Conservation (phyloP, 2,113 vertebrate species). For the Salvelinus sp. region DNA sequence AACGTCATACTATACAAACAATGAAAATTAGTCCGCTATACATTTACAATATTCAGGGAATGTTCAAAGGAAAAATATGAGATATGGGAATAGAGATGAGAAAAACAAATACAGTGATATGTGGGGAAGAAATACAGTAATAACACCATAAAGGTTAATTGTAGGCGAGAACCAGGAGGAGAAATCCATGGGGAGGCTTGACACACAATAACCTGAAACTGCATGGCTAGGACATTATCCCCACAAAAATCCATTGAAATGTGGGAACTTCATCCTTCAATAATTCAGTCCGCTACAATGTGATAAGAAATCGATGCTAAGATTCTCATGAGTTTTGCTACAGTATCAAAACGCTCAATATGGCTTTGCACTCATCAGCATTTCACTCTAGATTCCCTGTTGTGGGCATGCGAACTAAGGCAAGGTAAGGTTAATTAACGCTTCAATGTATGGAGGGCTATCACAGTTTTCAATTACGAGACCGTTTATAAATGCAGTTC, state of each 20-base stretch:
- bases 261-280: slow-evolving; percentile 16
- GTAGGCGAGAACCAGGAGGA: background rate
- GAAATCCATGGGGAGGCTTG: background rate
- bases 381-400: slow-evolving; percentile 39
- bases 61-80: background rate
- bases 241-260: slow-evolving; percentile 10
- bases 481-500: slow-evolving; percentile 37
- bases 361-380: slow-evolving; percentile 56
- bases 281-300: slow-evolving; percentile 27
- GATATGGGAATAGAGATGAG: background rate
- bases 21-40: background rate
- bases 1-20: background rate
- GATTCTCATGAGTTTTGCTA: slow-evolving; percentile 13
- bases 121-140: background rate
- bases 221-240: background rate
- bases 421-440: slow-evolving; percentile 56
- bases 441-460: slow-evolving; percentile 11
- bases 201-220: background rate
- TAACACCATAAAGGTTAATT: background rate
- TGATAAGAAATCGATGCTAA: slow-evolving; percentile 39
- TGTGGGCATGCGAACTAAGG: slow-evolving; percentile 37
- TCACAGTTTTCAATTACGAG: slow-evolving; percentile 22
- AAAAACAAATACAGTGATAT: background rate
- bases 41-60: background rate
- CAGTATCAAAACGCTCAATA: slow-evolving; percentile 48